Evolutionary conservation across 2,888 invertebrate genomes (phyloP).

Genomic region (Epinotia brunnichana): DNA sequence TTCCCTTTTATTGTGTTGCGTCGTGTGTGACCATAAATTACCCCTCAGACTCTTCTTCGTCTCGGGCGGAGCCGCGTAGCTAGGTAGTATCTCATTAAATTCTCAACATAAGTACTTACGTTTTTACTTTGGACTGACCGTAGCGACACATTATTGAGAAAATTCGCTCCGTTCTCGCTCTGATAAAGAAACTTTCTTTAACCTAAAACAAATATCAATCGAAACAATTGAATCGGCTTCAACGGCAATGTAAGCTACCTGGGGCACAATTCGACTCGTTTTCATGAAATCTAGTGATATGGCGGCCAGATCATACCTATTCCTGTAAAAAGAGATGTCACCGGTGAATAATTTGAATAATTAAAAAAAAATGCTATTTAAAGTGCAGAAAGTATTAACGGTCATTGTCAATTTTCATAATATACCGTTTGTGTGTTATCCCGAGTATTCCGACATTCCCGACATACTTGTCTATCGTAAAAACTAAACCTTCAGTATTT

Average conservation of each 20-base stretch:
- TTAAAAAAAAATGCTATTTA: too few relatives aligned
- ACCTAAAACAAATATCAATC: conserved; percentile 21
- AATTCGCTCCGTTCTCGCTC: conserved; percentile 14
- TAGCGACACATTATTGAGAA: conserved; percentile 19
- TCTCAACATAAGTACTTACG: not conserved
- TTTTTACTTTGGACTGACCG: not conserved
- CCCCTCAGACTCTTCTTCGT: too few relatives aligned
- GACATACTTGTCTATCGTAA: too few relatives aligned
- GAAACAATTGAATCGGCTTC: conserved; percentile 9
- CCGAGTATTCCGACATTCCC: too few relatives aligned
- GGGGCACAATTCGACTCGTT: not conserved
- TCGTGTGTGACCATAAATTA: too few relatives aligned
- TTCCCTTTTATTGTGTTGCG: too few relatives aligned
- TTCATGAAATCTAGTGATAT: not conserved
- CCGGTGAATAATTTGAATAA: too few relatives aligned
- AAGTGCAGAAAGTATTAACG: too few relatives aligned
- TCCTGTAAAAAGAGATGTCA: not conserved
- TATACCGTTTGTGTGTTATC: too few relatives aligned
- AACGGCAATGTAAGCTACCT: not conserved
- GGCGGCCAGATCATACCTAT: not conserved
- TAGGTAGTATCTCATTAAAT: not conserved
- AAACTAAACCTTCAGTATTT: too few relatives aligned
- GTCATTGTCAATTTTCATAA: too few relatives aligned
- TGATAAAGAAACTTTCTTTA: conserved; percentile 27
- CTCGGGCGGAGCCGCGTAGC: too few relatives aligned